These are phyloP conservation scores for Sipha maydis DNA, from an alignment of 2,888 invertebrate genomes.

Conservation along the genomic window DNA sequence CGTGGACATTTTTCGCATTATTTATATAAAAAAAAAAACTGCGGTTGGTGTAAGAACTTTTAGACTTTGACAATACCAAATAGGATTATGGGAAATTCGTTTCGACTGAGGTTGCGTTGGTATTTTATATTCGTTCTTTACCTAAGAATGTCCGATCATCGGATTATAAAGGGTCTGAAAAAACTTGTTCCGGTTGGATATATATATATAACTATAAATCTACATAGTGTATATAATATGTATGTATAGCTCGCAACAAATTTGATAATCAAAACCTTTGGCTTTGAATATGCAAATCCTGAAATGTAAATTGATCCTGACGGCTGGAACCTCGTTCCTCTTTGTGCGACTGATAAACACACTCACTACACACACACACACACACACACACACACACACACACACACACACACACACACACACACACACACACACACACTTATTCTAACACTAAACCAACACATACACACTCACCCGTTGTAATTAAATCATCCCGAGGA, in stretches of 20 bases:
- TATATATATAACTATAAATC: slow-evolving; percentile 14
- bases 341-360: slow-evolving; percentile 46
- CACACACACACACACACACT: not conserved
- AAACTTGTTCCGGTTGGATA: slow-evolving; percentile 11
- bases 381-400: not conserved
- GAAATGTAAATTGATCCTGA: slow-evolving; percentile 60
- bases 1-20: not conserved
- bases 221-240: slow-evolving; percentile 6
- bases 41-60: too few relatives aligned
- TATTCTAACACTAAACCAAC: not conserved
- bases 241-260: slow-evolving; percentile 20
- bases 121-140: slow-evolving; percentile 33
- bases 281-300: slow-evolving; percentile 56
- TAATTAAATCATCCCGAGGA: slow-evolving; percentile 61
- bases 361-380: not conserved
- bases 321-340: slow-evolving; percentile 35
- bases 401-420: not conserved
- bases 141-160: slow-evolving; percentile 25
- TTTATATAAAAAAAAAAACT: too few relatives aligned
- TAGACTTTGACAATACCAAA: not conserved
- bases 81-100: not conserved
- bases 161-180: slow-evolving; percentile 55
- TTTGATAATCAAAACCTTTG: slow-evolving; percentile 52
- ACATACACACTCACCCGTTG: not conserved
- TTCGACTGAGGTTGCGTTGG: not conserved